phyloP scores from a whole-genome alignment of 2,888 invertebrate species.

The Clitarchus hookeri region DNA sequence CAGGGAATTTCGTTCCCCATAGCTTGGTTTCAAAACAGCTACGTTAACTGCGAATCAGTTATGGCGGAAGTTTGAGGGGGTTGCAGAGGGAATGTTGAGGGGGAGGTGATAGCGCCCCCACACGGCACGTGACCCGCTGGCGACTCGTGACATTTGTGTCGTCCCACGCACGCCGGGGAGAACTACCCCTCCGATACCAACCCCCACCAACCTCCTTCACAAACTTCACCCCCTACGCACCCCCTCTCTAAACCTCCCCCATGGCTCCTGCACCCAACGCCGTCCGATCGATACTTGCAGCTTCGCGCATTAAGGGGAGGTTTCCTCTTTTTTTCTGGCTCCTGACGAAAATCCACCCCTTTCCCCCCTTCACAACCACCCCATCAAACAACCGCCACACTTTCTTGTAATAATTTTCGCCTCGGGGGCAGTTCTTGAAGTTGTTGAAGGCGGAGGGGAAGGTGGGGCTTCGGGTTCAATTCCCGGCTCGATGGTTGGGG shows the following conservation, averaged over 20 bases:
- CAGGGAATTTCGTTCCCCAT: no score
- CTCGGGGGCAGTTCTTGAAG: no score
- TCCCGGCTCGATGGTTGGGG: no score
- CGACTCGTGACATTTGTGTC: neutral
- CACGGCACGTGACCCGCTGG: neutral
- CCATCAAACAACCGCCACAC: no score
- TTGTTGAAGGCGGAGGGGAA: no score
- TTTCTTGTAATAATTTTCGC: no score
- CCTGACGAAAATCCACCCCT: no score
- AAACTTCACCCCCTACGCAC: neutral
- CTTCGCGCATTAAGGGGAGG: neutral
- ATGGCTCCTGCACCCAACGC: neutral
- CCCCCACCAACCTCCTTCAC: neutral
- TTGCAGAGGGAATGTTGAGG: neutral
- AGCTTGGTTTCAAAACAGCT: no score
- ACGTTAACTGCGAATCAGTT: no score
- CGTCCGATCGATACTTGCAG: conserved; percentile 9
- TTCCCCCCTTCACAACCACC: no score
- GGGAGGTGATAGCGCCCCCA: neutral
- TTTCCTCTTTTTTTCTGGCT: neutral
- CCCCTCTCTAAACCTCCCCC: neutral
- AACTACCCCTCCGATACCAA: neutral
- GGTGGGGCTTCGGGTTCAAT: no score
- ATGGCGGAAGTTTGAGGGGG: no score
- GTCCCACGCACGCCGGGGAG: neutral